Evolutionary conservation across 37 sponge, comb jelly and placozoan genomes (phyloP), one percentile per base, ranked within the genome.

Genomic region (Halisarca cf. caerulea): DNA sequence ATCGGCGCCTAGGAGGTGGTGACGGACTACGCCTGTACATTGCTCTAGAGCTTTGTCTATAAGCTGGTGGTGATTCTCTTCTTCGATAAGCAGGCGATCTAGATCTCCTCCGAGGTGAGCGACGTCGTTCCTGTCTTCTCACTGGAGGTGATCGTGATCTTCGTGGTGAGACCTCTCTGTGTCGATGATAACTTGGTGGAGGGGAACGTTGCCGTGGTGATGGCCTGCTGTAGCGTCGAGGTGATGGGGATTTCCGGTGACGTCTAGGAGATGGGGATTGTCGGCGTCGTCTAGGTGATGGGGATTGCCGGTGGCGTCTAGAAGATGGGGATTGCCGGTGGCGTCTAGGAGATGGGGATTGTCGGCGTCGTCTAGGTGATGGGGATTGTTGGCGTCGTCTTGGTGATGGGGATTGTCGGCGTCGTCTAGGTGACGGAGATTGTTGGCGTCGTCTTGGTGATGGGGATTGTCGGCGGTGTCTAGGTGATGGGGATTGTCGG

Each of bases 401-500:
- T 2, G 80, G 59, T 58, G 80, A 80, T 1, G 42, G 79, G 53
- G 79, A 43, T 33, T 23, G 38, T 74, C 77, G 18, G 45, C 40
- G 42, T 33, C 77, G 15, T 36, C 77, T 74, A 11, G 77, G 77
- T n/a, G 77, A 74, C 23, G 42, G 79, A 33, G 79, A 43, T 33
- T 23, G 38, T 74, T 41, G 18, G 45, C 40, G 42, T 33, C 77
- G 15, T 36, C 77, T 74, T 14, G 77, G 77, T n/a, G 77, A 74
- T 45, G 42, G 79, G 53, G 79, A 43, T 33, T 23, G 38, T 74
- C 77, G 18, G 45, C 40, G 42, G 7, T 41, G 15, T 36, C 77
- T 74, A 11, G 77, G 77, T n/a, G 77, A 74, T 45, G 42, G 79
- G 53, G 79, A 43, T 33, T 23, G 38, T 74, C 77, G 18, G 45